These are phyloP conservation scores for Xyliphius kryptos DNA, from an alignment of 2,113 vertebrate species.

Conservation along the genomic window DNA sequence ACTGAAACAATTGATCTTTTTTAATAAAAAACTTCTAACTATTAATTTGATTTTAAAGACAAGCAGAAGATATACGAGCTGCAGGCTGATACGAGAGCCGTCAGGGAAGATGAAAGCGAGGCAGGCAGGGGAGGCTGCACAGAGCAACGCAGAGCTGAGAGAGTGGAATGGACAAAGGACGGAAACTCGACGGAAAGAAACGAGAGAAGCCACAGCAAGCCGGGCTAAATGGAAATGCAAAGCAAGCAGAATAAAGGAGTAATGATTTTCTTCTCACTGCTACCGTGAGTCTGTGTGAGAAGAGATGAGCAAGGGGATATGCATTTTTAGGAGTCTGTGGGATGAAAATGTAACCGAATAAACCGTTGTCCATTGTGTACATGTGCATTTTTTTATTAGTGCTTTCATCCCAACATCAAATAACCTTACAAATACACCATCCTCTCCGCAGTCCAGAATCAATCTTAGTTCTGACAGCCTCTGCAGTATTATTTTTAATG, in stretches of 20 bases:
- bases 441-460: conserved; percentile 5
- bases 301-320: neutral
- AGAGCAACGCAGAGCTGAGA: too few relatives aligned
- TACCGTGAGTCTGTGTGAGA: neutral
- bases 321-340: neutral
- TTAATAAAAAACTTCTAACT: conserved; percentile 50
- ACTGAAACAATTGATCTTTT: conserved; percentile 76
- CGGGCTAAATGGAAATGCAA: neutral
- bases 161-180: too few relatives aligned
- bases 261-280: neutral
- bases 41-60: conserved; percentile 73
- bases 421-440: conserved; percentile 24
- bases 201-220: neutral
- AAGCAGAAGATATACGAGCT: conserved; percentile 63
- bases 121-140: too few relatives aligned
- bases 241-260: neutral
- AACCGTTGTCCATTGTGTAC: neutral
- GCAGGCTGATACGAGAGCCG: neutral
- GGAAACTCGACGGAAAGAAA: neutral
- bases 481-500: conserved; percentile 56
- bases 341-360: neutral
- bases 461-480: conserved; percentile 32
- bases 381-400: neutral
- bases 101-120: conserved; percentile 35
- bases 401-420: neutral